phyloP scores from a whole-genome alignment of 2,797 vertebrate species.

The Phalloptychus januarius region DNA sequence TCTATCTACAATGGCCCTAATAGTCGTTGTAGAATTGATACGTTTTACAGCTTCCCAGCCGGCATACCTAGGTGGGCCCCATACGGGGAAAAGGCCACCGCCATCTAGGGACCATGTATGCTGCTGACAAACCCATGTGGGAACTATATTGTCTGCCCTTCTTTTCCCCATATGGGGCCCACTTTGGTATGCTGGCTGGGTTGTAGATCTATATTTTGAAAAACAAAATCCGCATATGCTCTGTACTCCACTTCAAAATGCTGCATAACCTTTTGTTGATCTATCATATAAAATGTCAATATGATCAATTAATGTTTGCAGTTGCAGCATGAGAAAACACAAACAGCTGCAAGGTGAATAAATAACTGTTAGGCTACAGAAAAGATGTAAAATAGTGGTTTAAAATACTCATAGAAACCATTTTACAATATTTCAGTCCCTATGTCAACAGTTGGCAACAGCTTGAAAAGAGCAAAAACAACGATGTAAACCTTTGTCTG shows the following conservation, averaged over 20 bases:
- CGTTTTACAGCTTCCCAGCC: neutral
- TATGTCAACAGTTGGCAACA: neutral
- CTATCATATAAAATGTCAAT: neutral
- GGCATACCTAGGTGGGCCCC: no score
- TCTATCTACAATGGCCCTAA: no score
- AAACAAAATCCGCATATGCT: neutral
- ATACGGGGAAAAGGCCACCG: no score
- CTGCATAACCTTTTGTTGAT: neutral
- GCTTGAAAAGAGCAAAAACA: neutral
- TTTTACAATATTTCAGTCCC: neutral
- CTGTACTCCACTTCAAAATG: neutral
- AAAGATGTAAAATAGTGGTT: neutral
- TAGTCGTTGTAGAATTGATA: neutral
- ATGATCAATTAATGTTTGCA: neutral
- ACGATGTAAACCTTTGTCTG: neutral
- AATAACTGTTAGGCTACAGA: neutral
- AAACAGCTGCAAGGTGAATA: neutral
- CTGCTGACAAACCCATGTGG: no score
- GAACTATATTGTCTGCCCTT: no score
- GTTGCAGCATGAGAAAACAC: neutral
- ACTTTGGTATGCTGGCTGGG: no score
- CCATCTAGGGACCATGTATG: no score
- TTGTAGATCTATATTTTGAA: neutral
- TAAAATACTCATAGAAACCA: neutral
- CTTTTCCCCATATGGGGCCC: no score